Evolutionary conservation across 2,797 vertebrate genomes (phyloP).

Genomic region (Tenualosa thibaudeaui): DNA sequence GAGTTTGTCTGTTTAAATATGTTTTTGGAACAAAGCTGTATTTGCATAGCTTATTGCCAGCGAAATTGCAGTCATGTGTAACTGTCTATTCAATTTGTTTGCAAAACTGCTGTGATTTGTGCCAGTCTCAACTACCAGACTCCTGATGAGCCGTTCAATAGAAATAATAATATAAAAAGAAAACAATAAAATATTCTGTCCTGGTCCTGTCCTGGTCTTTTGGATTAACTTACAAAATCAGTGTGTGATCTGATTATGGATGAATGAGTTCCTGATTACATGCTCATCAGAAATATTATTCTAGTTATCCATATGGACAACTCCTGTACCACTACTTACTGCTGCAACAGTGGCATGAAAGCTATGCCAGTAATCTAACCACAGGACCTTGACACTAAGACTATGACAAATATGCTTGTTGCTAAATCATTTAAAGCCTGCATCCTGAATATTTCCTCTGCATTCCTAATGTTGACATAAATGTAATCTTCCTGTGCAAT

Average conservation of each 20-base stretch:
- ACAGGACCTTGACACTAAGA: neutral
- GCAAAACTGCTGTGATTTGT: neutral
- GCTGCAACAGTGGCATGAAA: neutral
- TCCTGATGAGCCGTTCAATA: neutral
- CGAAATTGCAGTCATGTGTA: constrained; percentile 3
- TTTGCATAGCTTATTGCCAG: neutral
- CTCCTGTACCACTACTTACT: neutral
- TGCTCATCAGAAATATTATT: neutral
- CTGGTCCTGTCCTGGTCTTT: neutral
- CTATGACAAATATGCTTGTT: neutral
- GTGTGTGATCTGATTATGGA: neutral
- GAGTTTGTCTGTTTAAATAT: neutral
- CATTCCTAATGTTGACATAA: neutral
- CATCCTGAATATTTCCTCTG: neutral
- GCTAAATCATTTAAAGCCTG: neutral
- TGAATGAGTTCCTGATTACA: neutral
- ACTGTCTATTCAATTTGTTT: neutral
- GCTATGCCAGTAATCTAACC: neutral
- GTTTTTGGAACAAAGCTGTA: neutral
- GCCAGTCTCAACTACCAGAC: neutral
- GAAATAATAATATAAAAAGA: neutral
- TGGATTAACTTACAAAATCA: neutral
- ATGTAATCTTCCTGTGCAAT: neutral
- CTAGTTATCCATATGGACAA: neutral
- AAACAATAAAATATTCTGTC: neutral